Base-by-base conservation (phyloP, 2,888 invertebrate genomes). In the Plutella xylostella region DNA sequence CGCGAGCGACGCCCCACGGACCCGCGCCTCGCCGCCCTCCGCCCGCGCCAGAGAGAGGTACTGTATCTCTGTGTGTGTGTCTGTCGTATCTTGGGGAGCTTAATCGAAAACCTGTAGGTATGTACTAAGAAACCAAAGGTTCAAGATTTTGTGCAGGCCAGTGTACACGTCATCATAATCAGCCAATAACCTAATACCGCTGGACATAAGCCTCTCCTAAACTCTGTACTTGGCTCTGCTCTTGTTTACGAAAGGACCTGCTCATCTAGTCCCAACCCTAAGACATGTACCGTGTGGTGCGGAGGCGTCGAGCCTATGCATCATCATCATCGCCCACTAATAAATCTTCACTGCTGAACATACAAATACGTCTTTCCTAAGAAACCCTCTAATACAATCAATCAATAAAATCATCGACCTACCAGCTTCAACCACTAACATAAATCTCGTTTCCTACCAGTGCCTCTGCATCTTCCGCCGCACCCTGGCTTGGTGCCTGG, bases 391-490 rank as follows among this genome's bases (percentile, higher is more conserved):
- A n/a, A 12, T 12, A 9, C n/a, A 3, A 28, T 28, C 9, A 25
- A 9, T 25, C 25, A 25, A 25, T n/a, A 12, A 28, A 12, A 9
- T 28, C 28, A n/a, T n/a, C n/a, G n/a, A n/a, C n/a, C n/a, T n/a
- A n/a, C n/a, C n/a, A n/a, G n/a, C n/a, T n/a, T n/a, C n/a, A n/a
- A n/a, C n/a, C n/a, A n/a, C n/a, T n/a, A n/a, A n/a, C n/a, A n/a
- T n/a, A n/a, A n/a, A n/a, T n/a, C n/a, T 17, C 18, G 3, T 14
- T 6, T 37, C 34, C 12, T 5, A 11, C 11, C 60, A 79, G 79
- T 55, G 60, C 38, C 47, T 72, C 4, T 68, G 72, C 51, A 57
- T 73, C 18, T 64, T 68, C 51, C 79, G 79, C 0, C 76, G 72
- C 31, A 48, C 65, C 4, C 56, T 79, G 49, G 52, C 50, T 38